phyloP scores from a whole-genome alignment of 2,797 vertebrate species.

The Anguilla megastoma region DNA sequence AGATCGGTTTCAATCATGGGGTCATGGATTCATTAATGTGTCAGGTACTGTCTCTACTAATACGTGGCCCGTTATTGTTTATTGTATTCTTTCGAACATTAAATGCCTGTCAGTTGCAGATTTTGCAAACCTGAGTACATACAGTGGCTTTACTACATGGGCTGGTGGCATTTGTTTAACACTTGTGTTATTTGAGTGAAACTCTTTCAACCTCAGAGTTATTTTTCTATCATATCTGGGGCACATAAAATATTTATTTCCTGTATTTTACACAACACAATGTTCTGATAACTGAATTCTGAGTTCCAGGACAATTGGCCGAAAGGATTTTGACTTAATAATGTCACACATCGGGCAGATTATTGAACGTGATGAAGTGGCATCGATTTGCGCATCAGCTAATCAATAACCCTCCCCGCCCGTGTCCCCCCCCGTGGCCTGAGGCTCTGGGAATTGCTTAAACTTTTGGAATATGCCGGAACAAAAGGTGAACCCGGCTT shows the following conservation, averaged over 20 bases:
- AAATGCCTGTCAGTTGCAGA: neutral
- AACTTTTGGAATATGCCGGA: neutral
- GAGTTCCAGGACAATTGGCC: neutral
- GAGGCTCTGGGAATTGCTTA: conserved; percentile 21
- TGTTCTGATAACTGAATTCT: neutral
- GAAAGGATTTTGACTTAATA: neutral
- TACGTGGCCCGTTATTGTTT: neutral
- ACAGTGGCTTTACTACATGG: neutral
- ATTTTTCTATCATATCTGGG: neutral
- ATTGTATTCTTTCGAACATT: neutral
- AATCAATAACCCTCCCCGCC: conserved; percentile 41
- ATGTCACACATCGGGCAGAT: conserved; percentile 15
- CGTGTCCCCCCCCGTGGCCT: conserved; percentile 3
- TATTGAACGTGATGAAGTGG: conserved; percentile 35
- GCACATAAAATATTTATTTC: neutral
- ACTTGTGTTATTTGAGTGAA: neutral
- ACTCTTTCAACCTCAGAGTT: neutral
- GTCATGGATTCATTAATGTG: neutral
- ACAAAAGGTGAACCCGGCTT: neutral
- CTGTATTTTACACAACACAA: neutral
- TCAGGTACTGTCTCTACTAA: neutral
- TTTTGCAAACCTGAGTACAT: neutral
- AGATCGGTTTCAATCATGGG: neutral
- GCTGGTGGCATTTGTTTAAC: neutral
- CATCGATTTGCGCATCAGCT: conserved; percentile 44